Percentiles rank a stretch among this genome's conserved stretches.
Evolutionary conservation across 2,888 invertebrate species (phyloP).

Genomic region (Tenthredo notha): DNA sequence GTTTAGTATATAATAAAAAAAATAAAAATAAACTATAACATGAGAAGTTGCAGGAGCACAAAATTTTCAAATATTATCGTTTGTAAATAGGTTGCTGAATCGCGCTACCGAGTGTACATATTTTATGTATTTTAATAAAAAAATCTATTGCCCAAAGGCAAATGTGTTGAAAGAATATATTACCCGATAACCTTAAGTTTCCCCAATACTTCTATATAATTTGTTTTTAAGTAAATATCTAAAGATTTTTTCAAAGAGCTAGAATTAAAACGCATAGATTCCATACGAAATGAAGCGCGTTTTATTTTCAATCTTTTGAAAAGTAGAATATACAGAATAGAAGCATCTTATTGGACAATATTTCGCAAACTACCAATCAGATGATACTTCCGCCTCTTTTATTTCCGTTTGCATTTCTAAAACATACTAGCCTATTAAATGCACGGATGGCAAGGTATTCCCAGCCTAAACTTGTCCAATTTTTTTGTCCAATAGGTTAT

Average conservation of each 20-base stretch:
- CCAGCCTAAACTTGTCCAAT: neutral
- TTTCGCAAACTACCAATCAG: no score
- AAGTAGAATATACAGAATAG: neutral
- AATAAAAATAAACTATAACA: neutral
- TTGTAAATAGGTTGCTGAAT: constrained; percentile 46
- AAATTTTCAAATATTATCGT: constrained; percentile 24
- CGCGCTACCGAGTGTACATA: constrained; percentile 72
- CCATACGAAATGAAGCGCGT: neutral
- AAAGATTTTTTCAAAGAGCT: neutral
- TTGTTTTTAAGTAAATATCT: neutral
- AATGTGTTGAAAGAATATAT: neutral
- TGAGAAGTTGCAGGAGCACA: constrained; percentile 9
- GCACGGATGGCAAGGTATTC: neutral
- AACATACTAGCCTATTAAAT: no score
- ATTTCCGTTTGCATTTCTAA: neutral
- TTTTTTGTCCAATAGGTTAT: constrained; percentile 11
- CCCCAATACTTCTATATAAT: neutral
- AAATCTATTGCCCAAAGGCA: constrained; percentile 17
- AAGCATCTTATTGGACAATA: neutral
- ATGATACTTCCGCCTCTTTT: neutral
- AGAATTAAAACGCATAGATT: neutral
- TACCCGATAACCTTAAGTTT: neutral
- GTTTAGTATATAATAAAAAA: neutral
- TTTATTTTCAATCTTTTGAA: neutral
- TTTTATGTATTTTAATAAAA: constrained; percentile 71